Base-by-base conservation (phyloP, 2,888 invertebrate genomes). In the Cremastinae sp. region DNA sequence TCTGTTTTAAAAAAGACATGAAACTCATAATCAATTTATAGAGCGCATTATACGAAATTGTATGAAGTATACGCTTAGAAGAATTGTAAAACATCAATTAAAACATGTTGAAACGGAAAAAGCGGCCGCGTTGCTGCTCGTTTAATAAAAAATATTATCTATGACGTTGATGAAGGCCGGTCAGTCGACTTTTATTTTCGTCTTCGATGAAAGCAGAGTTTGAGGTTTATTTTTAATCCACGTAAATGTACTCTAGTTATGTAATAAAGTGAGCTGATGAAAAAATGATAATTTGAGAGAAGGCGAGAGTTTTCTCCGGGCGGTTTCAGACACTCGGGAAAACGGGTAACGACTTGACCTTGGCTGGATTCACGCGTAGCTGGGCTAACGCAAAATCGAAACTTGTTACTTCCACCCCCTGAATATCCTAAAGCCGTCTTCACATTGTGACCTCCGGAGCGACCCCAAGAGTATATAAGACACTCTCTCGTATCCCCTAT, bases 311-410 rank as follows among this genome's bases (percentile, higher is more conserved):
- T 28, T 28, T 51, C 51, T 43, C 36, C 51, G 51, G 66, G 79
- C 79, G 79, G 82, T 79, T 82, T 74, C 62, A 80, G 79, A 82
- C 82, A 86, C 82, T 83, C 85, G 84, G 82, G 82, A 84, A 85
- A 85, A 83, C 85, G 84, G 86, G 86, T 83, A 87, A 85, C 86
- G 88, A 89, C 89, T 89, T 89, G 89, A 89, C 89, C 89, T 89
- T 89, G 89, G 89, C 88, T 89, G 87, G 89, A 87, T 89, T 89
- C 89, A 89, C 89, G 89, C 89, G 89, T 89, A 89, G 89, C 87
- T 89, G 89, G 85, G 84, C 89, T 89, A 89, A 89, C 88, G 89
- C 85, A 89, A 89, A 89, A 89, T 89, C 89, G 89, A 89, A 89
- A 86, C 88, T 86, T 85, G 89, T 89, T 89, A 89, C 89, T 89